Evolutionary conservation across 2,797 vertebrate genomes (phyloP), one percentile per base, ranked within the genome.

Genomic region (Yasuhikotakia modesta): DNA sequence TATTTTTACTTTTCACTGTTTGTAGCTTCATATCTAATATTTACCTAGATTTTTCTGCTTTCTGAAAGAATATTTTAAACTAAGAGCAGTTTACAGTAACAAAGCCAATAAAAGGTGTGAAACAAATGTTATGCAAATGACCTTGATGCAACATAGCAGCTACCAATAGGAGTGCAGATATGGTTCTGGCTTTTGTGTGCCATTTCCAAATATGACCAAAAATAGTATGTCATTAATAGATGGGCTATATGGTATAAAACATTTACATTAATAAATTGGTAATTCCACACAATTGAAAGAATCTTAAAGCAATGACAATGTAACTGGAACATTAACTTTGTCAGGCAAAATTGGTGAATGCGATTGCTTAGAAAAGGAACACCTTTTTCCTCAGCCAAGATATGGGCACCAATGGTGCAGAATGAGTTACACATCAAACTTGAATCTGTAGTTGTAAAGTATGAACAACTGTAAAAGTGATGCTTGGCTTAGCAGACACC

Each of bases 401-500:
- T 57, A 19, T 57, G 19, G 8, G 21, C 21, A 14, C 21, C 11
- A 57, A 24, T 24, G 22, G 19, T 57, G 55, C 21, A 24, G 22
- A 19, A 55, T 55, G 19, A 14, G 53, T 55, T 55, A 19, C 19
- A 4, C 8, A 55, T 22, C 8, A 55, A 55, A 55, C 8, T 22
- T 55, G 19, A 55, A 55, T 55, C 27, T 27, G n/a, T n/a, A 27
- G 27, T 4, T 27, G 27, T 27, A 27, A 57, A 21, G 19, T 55
- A 19, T 21, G 52, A 5, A 4, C 13, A 30, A 60, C 16, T 27
- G 14, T 60, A 30, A 24, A 57, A 27, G 57, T 60, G 22, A 60
- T 30, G 57, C 57, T 60, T 60, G 22, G 24, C 14, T 60, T 60
- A 60, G 24, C 57, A 60, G 57, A 24, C 57, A 58, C 55, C 53